Base-by-base conservation (phyloP, 2,797 vertebrate species). In the Hoplostethus atlanticus region DNA sequence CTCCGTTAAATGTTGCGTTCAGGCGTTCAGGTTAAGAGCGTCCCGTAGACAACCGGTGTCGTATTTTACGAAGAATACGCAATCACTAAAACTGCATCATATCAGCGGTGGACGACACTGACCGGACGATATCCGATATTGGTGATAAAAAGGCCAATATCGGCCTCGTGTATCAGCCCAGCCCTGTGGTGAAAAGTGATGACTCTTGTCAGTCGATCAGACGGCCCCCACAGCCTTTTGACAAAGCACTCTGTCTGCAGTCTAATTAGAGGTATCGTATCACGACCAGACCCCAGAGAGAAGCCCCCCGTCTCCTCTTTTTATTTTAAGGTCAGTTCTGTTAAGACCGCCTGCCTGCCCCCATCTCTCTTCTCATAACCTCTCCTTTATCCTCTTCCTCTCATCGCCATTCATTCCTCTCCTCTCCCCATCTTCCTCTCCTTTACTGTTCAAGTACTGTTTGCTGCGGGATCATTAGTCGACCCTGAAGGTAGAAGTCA, bases 261-360 rank as follows among this genome's bases (percentile, higher is more conserved):
- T 81, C 84, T 84, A 86, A 89, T 84, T 75, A 68, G 68, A 59
- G 81, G 70, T 84, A 79, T 86, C 48, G 2, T 76, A 68, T 90
- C 75, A 68, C 60, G 3, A n/a, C 16, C 2, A 52, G 87, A 81
- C 76, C 81, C 77, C 0, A 2, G 66, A 44, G 66, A 65, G 66
- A 55, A 80, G 79, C 63, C 71, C 68, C 80, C 47, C 1, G 16
- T 15, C 1, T 36, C 64, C 77, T 52, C 64, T 77, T 8, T 84
- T 80, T 72, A 75, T 68, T 70, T 73, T 59, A 10, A 80, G 67
- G 79, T 80, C 78, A 70, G 60, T 78, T 86, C 83, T 74, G 80
- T 28, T 1, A 55, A 73, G 75, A 16, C 65, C 5, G 4, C 40
- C 16, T 15, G 30, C 47, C 69, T 51, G 42, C 34, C 64, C 11